Evolutionary conservation across 1,140 invertebrate genomes (phyloP), one percentile per base, ranked within the genome.

Genomic region (Aricia agestis): DNA sequence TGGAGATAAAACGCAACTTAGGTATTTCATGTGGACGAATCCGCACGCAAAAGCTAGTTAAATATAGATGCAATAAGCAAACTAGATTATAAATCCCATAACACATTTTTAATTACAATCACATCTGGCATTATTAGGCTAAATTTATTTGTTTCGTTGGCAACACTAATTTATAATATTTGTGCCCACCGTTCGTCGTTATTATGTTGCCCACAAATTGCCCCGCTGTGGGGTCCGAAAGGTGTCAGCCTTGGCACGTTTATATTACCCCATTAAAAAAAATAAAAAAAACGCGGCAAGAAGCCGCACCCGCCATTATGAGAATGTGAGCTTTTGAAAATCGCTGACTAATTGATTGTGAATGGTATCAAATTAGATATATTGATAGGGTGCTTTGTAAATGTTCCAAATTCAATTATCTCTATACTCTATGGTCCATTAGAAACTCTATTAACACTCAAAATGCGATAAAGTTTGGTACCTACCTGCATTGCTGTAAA

Each of bases 261-360:
- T 84, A 80, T 84, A 86, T 89, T 90, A 81, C 85, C 85, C 79
- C 78, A 85, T 86, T 88, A 72, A 70, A 72, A 79, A 78, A 13
- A 52, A 52, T 15, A 74, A 79, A 84, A 82, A 84, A 84, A 81
- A 67, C 68, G 78, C 77, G 81, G 83, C 83, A 83, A 85, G 86
- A 89, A 84, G 82, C 71, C 75, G 75, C 82, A 76, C 77, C 82
- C 79, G 84, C 80, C 76, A 82, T 87, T 82, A 84, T 85, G 84
- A 85, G 78, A 84, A 87, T 81, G 70, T 74, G 73, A 82, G 80
- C 79, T 85, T 84, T 73, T 75, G 76, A 80, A 83, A 88, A 85
- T 82, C 80, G 86, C 86, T 89, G 86, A 90, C 86, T 90, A 90
- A 89, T 88, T 89, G 86, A 89, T 84, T 83, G 76, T 87, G 79